These are phyloP conservation scores for Polyodon spathula DNA, from an alignment of 2,113 vertebrate genomes.

Conservation along the genomic window DNA sequence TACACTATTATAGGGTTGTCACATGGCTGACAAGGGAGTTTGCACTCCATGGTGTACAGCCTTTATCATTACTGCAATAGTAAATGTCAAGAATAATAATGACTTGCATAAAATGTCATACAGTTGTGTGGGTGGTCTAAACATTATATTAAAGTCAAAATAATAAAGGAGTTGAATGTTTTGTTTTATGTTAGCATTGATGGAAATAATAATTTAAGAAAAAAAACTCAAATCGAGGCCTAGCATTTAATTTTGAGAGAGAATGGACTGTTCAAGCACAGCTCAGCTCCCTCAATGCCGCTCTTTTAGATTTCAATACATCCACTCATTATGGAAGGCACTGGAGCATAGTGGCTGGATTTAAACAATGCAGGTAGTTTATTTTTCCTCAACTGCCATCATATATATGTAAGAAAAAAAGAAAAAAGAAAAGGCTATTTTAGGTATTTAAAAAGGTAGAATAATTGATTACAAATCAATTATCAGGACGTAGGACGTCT, in stretches of 20 bases:
- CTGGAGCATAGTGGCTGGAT: slow-evolving; percentile 56
- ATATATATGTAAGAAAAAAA: too few species aligned
- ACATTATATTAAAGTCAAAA: slow-evolving; percentile 1
- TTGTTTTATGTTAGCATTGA: slow-evolving; percentile 12
- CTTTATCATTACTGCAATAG: slow-evolving; percentile 22
- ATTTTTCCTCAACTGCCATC: slow-evolving; percentile 17
- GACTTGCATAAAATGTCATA: slow-evolving; percentile 27
- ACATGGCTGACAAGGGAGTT: slow-evolving; percentile 17
- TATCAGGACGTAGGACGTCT: too few species aligned
- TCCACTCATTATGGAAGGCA: slow-evolving; percentile 40
- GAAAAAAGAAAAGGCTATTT: too few species aligned
- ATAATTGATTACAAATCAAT: too few species aligned
- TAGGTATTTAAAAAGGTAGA: too few species aligned
- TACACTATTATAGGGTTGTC: slow-evolving; percentile 18
- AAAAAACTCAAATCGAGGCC: slow-evolving; percentile 16
- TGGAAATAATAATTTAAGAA: background rate
- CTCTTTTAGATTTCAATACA: slow-evolving; percentile 55
- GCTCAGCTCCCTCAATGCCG: slow-evolving; percentile 55
- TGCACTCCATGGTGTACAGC: background rate
- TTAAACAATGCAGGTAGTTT: slow-evolving; percentile 52
- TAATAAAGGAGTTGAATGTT: slow-evolving; percentile 31
- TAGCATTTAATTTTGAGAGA: slow-evolving; percentile 33
- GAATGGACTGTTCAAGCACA: slow-evolving; percentile 55
- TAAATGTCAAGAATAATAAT: slow-evolving; percentile 8
- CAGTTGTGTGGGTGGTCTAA: slow-evolving; percentile 32